Evolutionary conservation across 2,888 invertebrate species (phyloP).

Genomic region (Anaspis maculata): DNA sequence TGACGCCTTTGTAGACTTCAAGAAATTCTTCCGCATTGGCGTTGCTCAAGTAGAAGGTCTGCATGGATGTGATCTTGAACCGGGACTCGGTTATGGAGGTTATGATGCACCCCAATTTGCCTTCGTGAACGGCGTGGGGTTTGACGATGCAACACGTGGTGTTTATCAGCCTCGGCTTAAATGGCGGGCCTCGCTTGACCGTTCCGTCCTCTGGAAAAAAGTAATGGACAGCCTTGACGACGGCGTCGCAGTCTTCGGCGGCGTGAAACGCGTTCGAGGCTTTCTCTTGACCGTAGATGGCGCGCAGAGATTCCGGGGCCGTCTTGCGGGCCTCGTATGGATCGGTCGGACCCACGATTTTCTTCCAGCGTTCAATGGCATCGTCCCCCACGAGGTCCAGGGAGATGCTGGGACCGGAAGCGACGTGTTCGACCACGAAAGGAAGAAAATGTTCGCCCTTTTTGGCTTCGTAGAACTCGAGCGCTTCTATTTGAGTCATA

Average conservation of each 20-base stretch:
- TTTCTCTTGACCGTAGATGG: slow-evolving; percentile 57
- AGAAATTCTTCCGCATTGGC: slow-evolving; percentile 85
- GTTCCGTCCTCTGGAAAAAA: slow-evolving; percentile 48
- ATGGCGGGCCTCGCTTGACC: background rate
- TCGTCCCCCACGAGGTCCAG: slow-evolving; percentile 67
- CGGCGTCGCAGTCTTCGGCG: slow-evolving; percentile 50
- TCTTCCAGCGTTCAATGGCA: slow-evolving; percentile 51
- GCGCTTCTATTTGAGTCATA: slow-evolving; percentile 56
- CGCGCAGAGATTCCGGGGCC: slow-evolving; percentile 53
- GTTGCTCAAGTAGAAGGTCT: slow-evolving; percentile 70
- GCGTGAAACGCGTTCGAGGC: slow-evolving; percentile 64
- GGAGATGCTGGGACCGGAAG: slow-evolving; percentile 60
- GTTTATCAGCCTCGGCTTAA: slow-evolving; percentile 50
- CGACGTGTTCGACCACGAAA: slow-evolving; percentile 57
- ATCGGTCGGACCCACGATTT: slow-evolving; percentile 55
- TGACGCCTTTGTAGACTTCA: slow-evolving; percentile 86
- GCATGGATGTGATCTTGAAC: slow-evolving; percentile 70
- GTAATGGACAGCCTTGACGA: slow-evolving; percentile 48
- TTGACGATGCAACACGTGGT: slow-evolving; percentile 79
- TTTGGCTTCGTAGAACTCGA: slow-evolving; percentile 52
- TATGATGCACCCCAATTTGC: slow-evolving; percentile 63
- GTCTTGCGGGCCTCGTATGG: slow-evolving; percentile 49
- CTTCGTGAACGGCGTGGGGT: slow-evolving; percentile 78
- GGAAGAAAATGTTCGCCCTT: slow-evolving; percentile 53
- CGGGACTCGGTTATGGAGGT: slow-evolving; percentile 60